Conservation (phyloP, 2,113 vertebrate genomes). For the Dipodomys spectabilis region DNA sequence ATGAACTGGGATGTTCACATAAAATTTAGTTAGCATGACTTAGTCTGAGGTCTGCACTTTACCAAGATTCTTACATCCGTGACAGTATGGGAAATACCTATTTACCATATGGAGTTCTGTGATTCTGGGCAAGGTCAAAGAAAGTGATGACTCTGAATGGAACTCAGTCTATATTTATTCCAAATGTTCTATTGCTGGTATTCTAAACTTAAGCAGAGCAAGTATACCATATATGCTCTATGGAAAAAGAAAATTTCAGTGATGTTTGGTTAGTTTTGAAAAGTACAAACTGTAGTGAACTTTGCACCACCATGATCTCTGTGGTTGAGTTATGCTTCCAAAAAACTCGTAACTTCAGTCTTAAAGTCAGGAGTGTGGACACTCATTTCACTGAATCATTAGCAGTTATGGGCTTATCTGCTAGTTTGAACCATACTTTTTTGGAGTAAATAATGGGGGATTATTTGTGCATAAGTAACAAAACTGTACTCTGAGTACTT, state of each 20-base stretch:
- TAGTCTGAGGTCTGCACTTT: conserved; percentile 14
- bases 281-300: neutral
- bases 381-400: neutral
- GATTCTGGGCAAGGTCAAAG: conserved; percentile 30
- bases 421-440: neutral
- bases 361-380: neutral
- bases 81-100: neutral
- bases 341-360: neutral
- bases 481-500: neutral
- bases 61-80: conserved; percentile 15
- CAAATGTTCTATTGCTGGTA: conserved; percentile 32
- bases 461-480: conserved; percentile 4
- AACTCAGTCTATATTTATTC: conserved; percentile 42
- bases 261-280: neutral
- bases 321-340: neutral
- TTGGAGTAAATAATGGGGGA: neutral
- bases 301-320: neutral
- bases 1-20: neutral
- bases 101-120: neutral
- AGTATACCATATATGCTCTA: neutral
- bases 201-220: neutral
- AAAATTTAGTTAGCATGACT: neutral
- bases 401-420: conserved; percentile 22
- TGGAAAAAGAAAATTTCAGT: conserved; percentile 41
- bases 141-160: neutral